These are phyloP conservation scores for Mergus octosetaceus DNA, from an alignment of 2,797 vertebrate genomes.

Conservation along the genomic window DNA sequence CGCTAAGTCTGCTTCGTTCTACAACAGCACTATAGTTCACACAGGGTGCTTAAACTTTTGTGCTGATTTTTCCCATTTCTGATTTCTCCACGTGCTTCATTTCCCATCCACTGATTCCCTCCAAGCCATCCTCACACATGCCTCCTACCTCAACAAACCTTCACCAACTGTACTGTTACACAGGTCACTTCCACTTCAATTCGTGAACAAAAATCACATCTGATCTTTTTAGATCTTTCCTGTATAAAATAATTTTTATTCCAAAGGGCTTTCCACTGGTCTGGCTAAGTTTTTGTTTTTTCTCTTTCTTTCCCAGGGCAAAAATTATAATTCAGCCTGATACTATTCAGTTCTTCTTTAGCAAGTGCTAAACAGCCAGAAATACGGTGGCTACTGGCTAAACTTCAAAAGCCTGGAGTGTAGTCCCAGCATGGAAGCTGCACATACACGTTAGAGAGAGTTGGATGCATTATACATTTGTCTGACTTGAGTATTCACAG, in stretches of 20 bases:
- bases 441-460: neutral
- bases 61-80: neutral
- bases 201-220: neutral
- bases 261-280: neutral
- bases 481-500: constrained; percentile 14
- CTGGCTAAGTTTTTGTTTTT: constrained; percentile 36
- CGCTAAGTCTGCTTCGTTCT: neutral
- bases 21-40: neutral
- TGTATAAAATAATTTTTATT: neutral
- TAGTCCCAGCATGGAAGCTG: constrained; percentile 35
- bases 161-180: neutral
- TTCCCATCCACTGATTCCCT: neutral
- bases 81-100: neutral
- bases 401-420: constrained; percentile 55
- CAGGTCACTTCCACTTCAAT: neutral
- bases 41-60: neutral
- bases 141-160: neutral
- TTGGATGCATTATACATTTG: constrained; percentile 11
- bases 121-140: neutral
- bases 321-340: constrained; percentile 44
- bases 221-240: neutral
- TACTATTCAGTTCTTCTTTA: constrained; percentile 19
- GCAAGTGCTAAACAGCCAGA: constrained; percentile 37
- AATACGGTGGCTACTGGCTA: constrained; percentile 35
- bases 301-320: constrained; percentile 34